Evolutionary conservation across 2,888 invertebrate species (phyloP).

Genomic region (Mesochorus sp.): DNA sequence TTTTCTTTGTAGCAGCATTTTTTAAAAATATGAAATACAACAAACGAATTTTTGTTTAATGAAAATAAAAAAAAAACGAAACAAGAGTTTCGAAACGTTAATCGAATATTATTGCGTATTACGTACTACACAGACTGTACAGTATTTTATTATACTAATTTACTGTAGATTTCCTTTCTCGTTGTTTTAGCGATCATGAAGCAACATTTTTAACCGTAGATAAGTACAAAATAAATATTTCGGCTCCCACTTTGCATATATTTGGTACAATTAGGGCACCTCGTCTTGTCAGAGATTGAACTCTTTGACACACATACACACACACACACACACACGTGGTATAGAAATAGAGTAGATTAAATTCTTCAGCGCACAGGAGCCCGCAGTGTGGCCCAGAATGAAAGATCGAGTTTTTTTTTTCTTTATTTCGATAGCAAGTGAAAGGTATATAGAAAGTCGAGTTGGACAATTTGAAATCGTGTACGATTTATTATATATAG

Average conservation of each 20-base stretch:
- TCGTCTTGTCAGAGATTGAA: neutral
- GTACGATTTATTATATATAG: slow-evolving; percentile 32
- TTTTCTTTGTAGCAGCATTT: too few species aligned
- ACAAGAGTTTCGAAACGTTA: slow-evolving; percentile 4
- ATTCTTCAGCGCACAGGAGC: too few species aligned
- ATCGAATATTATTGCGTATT: slow-evolving; percentile 9
- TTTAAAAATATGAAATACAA: neutral
- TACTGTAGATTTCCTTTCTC: neutral
- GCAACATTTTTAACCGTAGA: slow-evolving; percentile 7
- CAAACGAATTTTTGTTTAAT: neutral
- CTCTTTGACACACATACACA: neutral
- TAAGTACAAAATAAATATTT: neutral
- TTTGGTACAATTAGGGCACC: too few species aligned
- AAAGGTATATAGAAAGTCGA: slow-evolving; percentile 58
- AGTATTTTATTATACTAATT: neutral
- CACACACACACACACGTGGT: too few species aligned
- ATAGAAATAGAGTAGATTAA: too few species aligned
- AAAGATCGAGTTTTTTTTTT: too few species aligned
- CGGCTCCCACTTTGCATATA: too few species aligned
- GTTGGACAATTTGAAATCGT: slow-evolving; percentile 30
- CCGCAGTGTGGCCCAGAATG: too few species aligned
- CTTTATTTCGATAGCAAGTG: slow-evolving; percentile 23
- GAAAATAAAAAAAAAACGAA: neutral
- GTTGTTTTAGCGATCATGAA: neutral
- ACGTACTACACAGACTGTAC: neutral